These are phyloP conservation scores for Xiphorhynchus elegans DNA, from an alignment of 2,113 vertebrate genomes.

Conservation along the genomic window DNA sequence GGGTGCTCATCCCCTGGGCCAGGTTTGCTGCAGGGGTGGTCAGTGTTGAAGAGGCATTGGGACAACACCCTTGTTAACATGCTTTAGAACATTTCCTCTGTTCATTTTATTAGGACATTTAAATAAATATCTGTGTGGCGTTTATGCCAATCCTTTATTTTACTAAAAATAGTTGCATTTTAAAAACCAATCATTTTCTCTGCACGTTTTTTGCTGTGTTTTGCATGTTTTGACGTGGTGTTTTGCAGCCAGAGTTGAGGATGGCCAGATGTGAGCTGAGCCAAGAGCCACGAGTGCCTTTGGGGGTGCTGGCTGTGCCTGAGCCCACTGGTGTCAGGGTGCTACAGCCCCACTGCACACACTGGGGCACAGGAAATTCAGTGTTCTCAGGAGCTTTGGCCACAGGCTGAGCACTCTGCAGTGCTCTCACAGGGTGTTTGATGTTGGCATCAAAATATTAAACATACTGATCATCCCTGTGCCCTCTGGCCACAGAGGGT, in stretches of 20 bases:
- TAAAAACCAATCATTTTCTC: not conserved
- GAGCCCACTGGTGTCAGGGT: not conserved
- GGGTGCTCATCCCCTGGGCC: not conserved
- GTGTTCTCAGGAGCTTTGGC: not conserved
- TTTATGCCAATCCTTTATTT: not conserved
- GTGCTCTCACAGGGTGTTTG: not conserved
- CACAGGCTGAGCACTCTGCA: not conserved
- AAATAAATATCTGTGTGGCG: not conserved
- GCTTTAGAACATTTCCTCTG: not conserved
- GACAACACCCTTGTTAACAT: not conserved
- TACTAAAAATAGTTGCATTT: not conserved
- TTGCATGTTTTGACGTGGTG: not conserved
- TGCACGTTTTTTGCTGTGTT: not conserved
- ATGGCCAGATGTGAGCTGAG: not conserved
- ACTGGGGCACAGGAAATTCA: not conserved
- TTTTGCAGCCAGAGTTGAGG: not conserved
- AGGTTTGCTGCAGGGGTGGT: not conserved
- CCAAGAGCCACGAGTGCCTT: not conserved
- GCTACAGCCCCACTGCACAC: not conserved
- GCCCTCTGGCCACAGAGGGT: not conserved
- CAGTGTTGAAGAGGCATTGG: not conserved
- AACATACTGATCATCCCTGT: not conserved
- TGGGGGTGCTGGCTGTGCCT: not conserved
- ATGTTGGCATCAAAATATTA: slow-evolving; percentile 28
- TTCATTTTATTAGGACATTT: not conserved